Evolutionary conservation across 2,888 invertebrate species (phyloP).

Genomic region (Tortricodes alternella): DNA sequence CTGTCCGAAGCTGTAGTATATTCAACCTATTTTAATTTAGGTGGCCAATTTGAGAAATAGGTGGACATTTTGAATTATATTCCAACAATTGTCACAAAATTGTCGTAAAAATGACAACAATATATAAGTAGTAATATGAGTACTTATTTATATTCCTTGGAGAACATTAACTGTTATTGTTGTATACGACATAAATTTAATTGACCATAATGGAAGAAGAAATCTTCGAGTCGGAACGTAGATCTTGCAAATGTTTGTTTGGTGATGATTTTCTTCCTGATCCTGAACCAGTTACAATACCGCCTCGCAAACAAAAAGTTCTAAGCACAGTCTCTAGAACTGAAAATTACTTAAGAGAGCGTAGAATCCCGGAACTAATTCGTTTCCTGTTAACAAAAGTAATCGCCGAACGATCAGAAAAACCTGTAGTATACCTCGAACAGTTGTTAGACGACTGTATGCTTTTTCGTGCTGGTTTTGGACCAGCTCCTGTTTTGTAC

Average conservation of each 20-base stretch:
- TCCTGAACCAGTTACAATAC: conserved; percentile 42
- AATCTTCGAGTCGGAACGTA: too few relatives aligned
- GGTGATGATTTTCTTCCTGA: conserved; percentile 37
- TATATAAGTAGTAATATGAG: too few relatives aligned
- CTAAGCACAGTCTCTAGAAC: conserved; percentile 55
- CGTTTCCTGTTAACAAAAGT: conserved; percentile 65
- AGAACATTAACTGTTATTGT: too few relatives aligned
- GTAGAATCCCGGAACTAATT: conserved; percentile 68
- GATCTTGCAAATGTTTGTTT: conserved; percentile 56
- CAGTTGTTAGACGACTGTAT: conserved; percentile 66
- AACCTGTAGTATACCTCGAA: conserved; percentile 54
- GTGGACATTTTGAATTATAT: too few relatives aligned
- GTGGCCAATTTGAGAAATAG: too few relatives aligned
- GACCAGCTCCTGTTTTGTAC: conserved; percentile 63
- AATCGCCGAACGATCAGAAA: conserved; percentile 49
- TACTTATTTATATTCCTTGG: too few relatives aligned
- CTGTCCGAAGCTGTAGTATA: too few relatives aligned
- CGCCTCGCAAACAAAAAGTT: conserved; percentile 53
- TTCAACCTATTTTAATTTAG: too few relatives aligned
- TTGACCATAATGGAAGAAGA: too few relatives aligned
- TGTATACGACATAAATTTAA: too few relatives aligned
- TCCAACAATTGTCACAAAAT: too few relatives aligned
- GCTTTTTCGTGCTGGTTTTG: conserved; percentile 67
- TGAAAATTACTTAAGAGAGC: conserved; percentile 63
- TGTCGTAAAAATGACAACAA: too few relatives aligned